Percentiles rank a stretch among this genome's conserved stretches.
phyloP scores from a whole-genome alignment of 2,113 vertebrate genomes.

The Sylvilagus bachmani region DNA sequence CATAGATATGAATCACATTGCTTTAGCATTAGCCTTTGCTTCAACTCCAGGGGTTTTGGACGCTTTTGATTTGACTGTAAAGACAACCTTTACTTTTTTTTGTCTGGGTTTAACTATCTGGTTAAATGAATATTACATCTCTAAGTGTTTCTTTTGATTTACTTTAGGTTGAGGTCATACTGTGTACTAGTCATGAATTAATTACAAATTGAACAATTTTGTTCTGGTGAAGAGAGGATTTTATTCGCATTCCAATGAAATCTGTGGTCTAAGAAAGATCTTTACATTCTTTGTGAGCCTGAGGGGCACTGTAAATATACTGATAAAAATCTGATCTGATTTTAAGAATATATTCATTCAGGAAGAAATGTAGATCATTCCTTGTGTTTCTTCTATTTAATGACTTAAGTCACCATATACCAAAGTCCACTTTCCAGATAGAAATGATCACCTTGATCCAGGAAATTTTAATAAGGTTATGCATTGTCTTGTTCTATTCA shows the following conservation, averaged over 20 bases:
- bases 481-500: background rate
- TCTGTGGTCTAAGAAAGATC: constrained; percentile 44
- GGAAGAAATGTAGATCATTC: constrained; percentile 31
- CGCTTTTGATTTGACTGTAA: constrained; percentile 33
- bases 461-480: background rate
- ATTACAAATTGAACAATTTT: constrained; percentile 60
- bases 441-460: background rate
- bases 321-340: constrained; percentile 33
- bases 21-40: constrained; percentile 67
- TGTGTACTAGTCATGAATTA: constrained; percentile 48
- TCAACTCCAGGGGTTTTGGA: constrained; percentile 14
- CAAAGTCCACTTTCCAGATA: constrained; percentile 13
- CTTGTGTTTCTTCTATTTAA: background rate
- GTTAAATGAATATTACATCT: constrained; percentile 35
- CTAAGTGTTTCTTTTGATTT: constrained; percentile 53
- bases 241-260: constrained; percentile 51
- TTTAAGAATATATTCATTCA: background rate
- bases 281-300: constrained; percentile 52
- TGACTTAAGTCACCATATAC: constrained; percentile 34
- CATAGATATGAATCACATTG: background rate
- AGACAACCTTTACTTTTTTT: constrained; percentile 1
- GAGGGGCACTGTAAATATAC: background rate
- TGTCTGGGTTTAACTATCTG: constrained; percentile 26
- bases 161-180: constrained; percentile 21
- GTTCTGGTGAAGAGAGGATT: constrained; percentile 31